These are phyloP conservation scores for Stenodera caucasica DNA, from an alignment of 2,888 invertebrate species.

Conservation along the genomic window DNA sequence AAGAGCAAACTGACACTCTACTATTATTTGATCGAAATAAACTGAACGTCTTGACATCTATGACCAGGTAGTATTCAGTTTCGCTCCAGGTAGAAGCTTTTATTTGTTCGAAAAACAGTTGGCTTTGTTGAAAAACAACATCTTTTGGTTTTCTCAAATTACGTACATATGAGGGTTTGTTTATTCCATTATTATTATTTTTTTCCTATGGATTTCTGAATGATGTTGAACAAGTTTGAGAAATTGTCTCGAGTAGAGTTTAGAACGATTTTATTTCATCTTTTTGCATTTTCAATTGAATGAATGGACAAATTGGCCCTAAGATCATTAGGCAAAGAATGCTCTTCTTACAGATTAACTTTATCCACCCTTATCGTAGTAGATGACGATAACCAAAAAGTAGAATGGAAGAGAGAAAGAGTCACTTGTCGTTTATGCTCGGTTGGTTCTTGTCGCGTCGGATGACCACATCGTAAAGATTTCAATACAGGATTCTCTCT, in stretches of 20 bases:
- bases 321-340: background rate
- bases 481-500: slow-evolving; percentile 53
- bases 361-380: background rate
- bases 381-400: background rate
- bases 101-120: slow-evolving; percentile 4
- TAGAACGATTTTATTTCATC: background rate
- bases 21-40: background rate
- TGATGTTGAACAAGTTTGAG: too few species aligned
- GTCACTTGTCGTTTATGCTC: too few species aligned
- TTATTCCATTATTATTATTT: too few species aligned
- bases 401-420: background rate
- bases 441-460: too few species aligned
- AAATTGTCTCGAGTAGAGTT: background rate
- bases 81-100: slow-evolving; percentile 3
- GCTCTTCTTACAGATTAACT: background rate
- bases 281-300: background rate
- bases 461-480: slow-evolving; percentile 35
- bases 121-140: background rate
- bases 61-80: background rate
- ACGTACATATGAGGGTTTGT: too few species aligned
- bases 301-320: background rate
- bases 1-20: background rate
- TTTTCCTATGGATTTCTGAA: too few species aligned
- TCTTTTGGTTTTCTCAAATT: too few species aligned
- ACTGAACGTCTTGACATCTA: background rate